A percentile compares a stretch with the other conserved stretches of the same genome.
phyloP scores from a whole-genome alignment of 2,113 vertebrate genomes.

The Ageneiosus marmoratus region DNA sequence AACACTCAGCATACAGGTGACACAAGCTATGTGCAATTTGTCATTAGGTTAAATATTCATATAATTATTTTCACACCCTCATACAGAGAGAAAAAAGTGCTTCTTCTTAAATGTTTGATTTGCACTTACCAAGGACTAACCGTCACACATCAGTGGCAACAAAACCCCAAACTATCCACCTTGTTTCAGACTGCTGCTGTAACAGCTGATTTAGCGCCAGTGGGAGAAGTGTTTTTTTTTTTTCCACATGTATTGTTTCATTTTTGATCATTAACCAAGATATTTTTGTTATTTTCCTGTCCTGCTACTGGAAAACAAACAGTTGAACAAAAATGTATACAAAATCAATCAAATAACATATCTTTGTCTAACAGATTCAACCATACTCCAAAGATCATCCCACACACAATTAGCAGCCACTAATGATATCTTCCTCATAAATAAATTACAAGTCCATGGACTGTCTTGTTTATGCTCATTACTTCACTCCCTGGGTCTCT shows the following conservation, averaged over 20 bases:
- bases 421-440: slow-evolving; percentile 21
- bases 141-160: not conserved
- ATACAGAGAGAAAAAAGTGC: not conserved
- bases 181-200: not conserved
- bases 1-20: slow-evolving; percentile 8
- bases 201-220: not conserved
- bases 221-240: not conserved
- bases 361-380: not conserved
- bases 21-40: slow-evolving; percentile 72
- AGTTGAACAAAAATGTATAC: slow-evolving; percentile 18
- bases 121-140: slow-evolving; percentile 25
- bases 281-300: not conserved
- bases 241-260: not conserved
- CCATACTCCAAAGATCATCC: not conserved
- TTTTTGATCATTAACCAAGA: not conserved
- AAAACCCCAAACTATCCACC: not conserved
- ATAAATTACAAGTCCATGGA: slow-evolving; percentile 25
- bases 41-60: slow-evolving; percentile 54
- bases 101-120: not conserved
- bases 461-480: slow-evolving; percentile 38
- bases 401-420: slow-evolving; percentile 18
- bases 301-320: not conserved
- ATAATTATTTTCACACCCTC: not conserved
- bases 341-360: slow-evolving; percentile 14
- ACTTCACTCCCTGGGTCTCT: slow-evolving; percentile 17